These are phyloP conservation scores for Diprion similis DNA, from an alignment of 1,140 invertebrate genomes.

Conservation along the genomic window DNA sequence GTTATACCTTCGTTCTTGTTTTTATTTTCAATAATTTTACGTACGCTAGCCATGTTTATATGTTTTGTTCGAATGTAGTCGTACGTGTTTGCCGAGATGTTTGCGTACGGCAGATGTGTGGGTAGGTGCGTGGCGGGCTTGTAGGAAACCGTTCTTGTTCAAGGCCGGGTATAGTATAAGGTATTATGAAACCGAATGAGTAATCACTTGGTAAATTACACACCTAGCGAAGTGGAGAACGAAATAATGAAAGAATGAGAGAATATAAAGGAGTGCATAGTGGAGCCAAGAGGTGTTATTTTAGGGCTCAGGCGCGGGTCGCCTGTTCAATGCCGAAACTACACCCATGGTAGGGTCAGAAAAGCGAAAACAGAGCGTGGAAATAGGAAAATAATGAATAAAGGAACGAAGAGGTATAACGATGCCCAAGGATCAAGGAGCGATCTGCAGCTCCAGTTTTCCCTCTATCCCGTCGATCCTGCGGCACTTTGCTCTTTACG, in stretches of 20 bases:
- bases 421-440: neutral
- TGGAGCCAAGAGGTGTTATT: constrained; percentile 28
- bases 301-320: constrained; percentile 14
- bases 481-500: no score
- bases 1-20: no score
- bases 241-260: constrained; percentile 6
- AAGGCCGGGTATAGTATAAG: no score
- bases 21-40: no score
- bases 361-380: neutral
- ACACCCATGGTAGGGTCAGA: no score
- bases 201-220: constrained; percentile 22
- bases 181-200: constrained; percentile 11
- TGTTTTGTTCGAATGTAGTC: no score
- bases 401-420: neutral
- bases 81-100: no score
- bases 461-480: neutral
- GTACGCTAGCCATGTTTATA: no score
- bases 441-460: neutral
- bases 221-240: neutral
- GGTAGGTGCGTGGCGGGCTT: no score
- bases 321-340: neutral
- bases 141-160: no score
- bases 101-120: no score
- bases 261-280: neutral
- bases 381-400: neutral